Evolutionary conservation across 2,113 vertebrate genomes (phyloP).

Genomic region (Phalacrocorax carbo): DNA sequence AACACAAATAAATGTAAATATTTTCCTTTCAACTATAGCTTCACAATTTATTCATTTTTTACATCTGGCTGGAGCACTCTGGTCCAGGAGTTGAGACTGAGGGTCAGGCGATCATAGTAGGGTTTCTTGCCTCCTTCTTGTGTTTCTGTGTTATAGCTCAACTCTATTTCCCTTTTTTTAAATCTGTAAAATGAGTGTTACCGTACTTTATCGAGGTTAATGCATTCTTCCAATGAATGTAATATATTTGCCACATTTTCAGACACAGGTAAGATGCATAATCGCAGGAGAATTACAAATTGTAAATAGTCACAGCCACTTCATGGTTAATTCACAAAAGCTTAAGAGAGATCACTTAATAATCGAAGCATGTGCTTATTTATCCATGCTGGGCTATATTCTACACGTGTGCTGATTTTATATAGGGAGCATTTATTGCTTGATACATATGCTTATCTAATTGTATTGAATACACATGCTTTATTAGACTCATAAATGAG

Average conservation of each 20-base stretch:
- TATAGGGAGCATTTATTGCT: slow-evolving; percentile 19
- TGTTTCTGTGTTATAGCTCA: not conserved
- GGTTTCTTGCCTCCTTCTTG: not conserved
- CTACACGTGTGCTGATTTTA: not conserved
- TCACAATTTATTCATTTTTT: not conserved
- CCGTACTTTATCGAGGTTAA: not conserved
- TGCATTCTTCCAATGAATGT: not conserved
- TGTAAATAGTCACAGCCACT: not conserved
- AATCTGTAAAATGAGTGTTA: not conserved
- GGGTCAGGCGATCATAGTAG: rapidly evolving
- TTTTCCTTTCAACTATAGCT: not conserved
- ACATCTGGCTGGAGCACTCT: not conserved
- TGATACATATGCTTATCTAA: slow-evolving; percentile 41
- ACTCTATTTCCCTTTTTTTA: not conserved
- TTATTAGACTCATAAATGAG: slow-evolving; percentile 60
- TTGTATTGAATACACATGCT: slow-evolving; percentile 21
- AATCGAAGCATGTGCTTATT: slow-evolving; percentile 13
- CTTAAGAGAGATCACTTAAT: not conserved
- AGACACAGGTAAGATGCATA: not conserved
- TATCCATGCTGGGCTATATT: not conserved
- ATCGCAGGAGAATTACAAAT: not conserved
- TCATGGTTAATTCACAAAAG: slow-evolving; percentile 2
- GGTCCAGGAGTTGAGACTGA: not conserved
- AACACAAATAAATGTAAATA: not conserved
- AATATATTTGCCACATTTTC: not conserved